A percentile compares a stretch with the other conserved stretches of the same genome.
phyloP scores from a whole-genome alignment of 2,888 invertebrate species.

The Bombyx huttoni region DNA sequence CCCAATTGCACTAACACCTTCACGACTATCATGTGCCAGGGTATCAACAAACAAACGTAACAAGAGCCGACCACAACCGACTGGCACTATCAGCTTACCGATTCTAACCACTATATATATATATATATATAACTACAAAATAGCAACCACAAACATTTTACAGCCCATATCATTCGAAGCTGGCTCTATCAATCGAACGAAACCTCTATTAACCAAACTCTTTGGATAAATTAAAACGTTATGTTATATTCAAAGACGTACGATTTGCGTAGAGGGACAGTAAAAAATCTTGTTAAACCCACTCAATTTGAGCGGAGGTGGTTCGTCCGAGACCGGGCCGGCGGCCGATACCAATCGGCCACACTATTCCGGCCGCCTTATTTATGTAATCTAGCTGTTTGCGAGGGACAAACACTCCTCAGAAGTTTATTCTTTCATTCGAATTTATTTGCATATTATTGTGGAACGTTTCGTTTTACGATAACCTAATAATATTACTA shows the following conservation, averaged over 20 bases:
- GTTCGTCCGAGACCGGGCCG: slow-evolving; percentile 19
- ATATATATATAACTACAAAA: slow-evolving; percentile 19
- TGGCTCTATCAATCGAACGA: background rate
- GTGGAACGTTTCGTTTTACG: no score
- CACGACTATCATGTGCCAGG: slow-evolving; percentile 33
- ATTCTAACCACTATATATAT: slow-evolving; percentile 42
- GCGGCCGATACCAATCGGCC: slow-evolving; percentile 58
- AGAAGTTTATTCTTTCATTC: slow-evolving; percentile 7
- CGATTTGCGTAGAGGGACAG: slow-evolving; percentile 1
- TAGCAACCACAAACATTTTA: slow-evolving; percentile 10
- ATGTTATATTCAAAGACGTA: background rate
- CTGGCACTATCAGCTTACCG: slow-evolving; percentile 31
- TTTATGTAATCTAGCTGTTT: slow-evolving; percentile 71
- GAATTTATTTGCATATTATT: slow-evolving; percentile 3
- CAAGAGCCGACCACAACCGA: slow-evolving; percentile 24
- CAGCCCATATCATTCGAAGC: background rate
- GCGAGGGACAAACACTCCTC: slow-evolving; percentile 62
- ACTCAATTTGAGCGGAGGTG: slow-evolving; percentile 50
- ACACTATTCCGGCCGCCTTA: slow-evolving; percentile 60
- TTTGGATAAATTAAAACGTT: background rate
- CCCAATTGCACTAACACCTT: slow-evolving; percentile 1
- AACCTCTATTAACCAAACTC: background rate
- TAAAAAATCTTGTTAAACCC: slow-evolving; percentile 48
- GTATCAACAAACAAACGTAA: slow-evolving; percentile 42
- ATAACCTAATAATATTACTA: no score